Base-by-base conservation (phyloP, 2,888 invertebrate species). In the Deilephila elpenor region DNA sequence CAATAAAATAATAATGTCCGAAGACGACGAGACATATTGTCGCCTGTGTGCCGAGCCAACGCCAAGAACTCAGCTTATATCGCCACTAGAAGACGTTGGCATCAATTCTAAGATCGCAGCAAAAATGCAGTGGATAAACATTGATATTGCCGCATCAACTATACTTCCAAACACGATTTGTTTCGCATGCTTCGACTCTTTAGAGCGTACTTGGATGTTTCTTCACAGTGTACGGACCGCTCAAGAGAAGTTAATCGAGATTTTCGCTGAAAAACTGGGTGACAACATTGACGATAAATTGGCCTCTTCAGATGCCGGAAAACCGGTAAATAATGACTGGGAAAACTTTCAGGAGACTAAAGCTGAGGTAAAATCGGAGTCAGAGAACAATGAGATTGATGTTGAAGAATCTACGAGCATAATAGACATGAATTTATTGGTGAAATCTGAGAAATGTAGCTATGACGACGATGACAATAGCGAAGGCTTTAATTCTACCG, bases 31-130 rank as follows among this genome's bases (percentile, higher is more conserved):
- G 51, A 84, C 85, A 17, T 91, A 90, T 73, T 94, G 94, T 78
- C 89, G 94, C 32, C 86, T 94, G 5, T 94, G 94, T 72, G 94
- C 94, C 0, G 94, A 94, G 79, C 88, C 86, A 64, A 94, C 93
- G 14, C 87, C 89, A 0, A 83, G 79, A 80, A 78, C 80, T 14
- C 89, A 89, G 75, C 82, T 94, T 44, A 91, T 94, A 83, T 83
- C 88, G 0, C 83, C 89, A 0, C 89, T 91, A 29, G 92, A 91
- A 78, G 92, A 92, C 71, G 92, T 89, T 6, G 92, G 90, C 1
- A 75, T 88, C 0, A 87, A 84, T 70, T 91, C 91, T 0, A 93
- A 92, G 79, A 86, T 94, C 25, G 78, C 85, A 2, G 86, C 84
- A 1, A 94, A 94, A 86, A 88, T 94, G 88, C 83, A 83, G 3